Base-by-base conservation (phyloP, 1,140 invertebrate genomes). In the Panagrolaimus sp. region DNA sequence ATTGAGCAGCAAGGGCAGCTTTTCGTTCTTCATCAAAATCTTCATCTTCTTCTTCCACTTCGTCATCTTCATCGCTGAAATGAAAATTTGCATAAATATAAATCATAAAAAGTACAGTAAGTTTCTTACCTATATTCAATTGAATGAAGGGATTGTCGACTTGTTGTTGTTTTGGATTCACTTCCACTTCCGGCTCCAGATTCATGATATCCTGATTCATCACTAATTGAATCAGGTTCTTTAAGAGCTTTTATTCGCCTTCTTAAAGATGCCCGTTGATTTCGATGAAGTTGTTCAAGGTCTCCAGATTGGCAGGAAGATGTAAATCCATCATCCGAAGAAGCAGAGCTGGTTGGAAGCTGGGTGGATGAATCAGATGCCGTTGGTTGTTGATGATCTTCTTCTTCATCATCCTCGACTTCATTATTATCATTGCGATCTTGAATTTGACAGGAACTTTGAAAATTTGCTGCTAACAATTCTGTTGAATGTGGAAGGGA, bases 261-360 rank as follows among this genome's bases (percentile, higher is more conserved):
- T 26, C 52, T 21, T 26, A 58, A 28, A 26, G 52, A 58, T 28
- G 52, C 52, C 14, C 52, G 52, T 28, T 58, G 52, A 28, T 58
- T 58, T 21, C 52, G 52, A 21, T 58, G 52, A 2, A 58, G 52
- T 12, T 58, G 21, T 21, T 58, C 52, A 1, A 58, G 17, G 17
- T 58, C 52, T 12, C 52, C 52, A 1, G 52, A 58, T 58, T 64
- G 67, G 26, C 67, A 68, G 6, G 67, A 68, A 32, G 47, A 62
- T 5, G 48, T 44, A 32, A 68, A 68, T 10, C 67, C 67, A 44
- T 68, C 67, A 46, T 68, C 67, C n/a, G 67, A 68, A 9, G 67
- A 68, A 0, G 46, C 48, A 43, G 15, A n/a, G 0, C 21, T 17
- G 0, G 38, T 26, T 28, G 52, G 52, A 9, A 28, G 21, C 14